Evolutionary conservation across 2,797 vertebrate genomes (phyloP), one percentile per base, ranked within the genome.

Genomic region (Antennarius maculatus): DNA sequence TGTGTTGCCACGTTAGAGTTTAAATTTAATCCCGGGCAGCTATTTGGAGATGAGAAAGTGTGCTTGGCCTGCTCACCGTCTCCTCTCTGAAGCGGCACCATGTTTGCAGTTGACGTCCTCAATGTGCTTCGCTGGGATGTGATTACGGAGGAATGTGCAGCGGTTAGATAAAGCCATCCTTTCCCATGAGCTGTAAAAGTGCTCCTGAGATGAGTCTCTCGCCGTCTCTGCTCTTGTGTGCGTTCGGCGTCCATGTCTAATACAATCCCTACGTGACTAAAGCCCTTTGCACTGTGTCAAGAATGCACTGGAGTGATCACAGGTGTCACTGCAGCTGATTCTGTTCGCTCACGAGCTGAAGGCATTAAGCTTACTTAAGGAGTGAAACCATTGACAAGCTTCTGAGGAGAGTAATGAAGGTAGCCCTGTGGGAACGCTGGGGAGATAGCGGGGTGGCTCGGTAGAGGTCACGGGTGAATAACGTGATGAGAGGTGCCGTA

Each of bases 101-200:
- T 50, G 62, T 76, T 74, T 74, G 71, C 69, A 37, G 31, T 23
- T 64, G 79, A 79, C 68, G 70, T 65, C 15, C 76, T 71, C 71
- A 67, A 49, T 66, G 73, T 78, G 80, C 79, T 84, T 60, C 62
- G 65, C 79, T 77, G 82, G 80, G 73, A 43, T 46, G 69, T 78
- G 87, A 91, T 90, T 81, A 85, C 27, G 63, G 57, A 84, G 76
- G 86, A 87, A 90, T 89, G 88, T 87, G 88, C 74, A 55, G 66
- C 51, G 76, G 76, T 51, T 10, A 81, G 87, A 90, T 85, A 90
- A 88, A 87, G 82, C 72, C 42, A 3, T 67, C 67, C 63, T 76
- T 63, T 71, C 71, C 71, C 73, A 1, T 57, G 55, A 79, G 84
- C 83, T 39, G 61, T 57, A 54, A 41, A 46, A 1, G 49, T 31